A percentile compares a stretch with the other conserved stretches of the same genome.
Evolutionary conservation across 2,888 invertebrate species (phyloP).

Genomic region (Orthosia gracilis): DNA sequence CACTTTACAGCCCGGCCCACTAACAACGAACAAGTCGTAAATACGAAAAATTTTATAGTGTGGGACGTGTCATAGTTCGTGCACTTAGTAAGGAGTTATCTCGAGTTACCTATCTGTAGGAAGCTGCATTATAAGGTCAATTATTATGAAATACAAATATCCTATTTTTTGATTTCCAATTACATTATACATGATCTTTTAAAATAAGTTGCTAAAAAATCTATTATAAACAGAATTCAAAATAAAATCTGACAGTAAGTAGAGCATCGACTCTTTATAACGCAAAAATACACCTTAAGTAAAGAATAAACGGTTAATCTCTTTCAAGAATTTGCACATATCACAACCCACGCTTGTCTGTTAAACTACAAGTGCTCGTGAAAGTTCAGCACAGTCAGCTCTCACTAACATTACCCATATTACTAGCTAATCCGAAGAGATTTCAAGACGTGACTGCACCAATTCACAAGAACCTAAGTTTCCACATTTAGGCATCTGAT

Average conservation of each 20-base stretch:
- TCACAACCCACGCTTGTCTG: not conserved
- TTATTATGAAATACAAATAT: no score
- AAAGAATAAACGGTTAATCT: not conserved
- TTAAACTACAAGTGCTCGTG: not conserved
- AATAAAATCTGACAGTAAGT: no score
- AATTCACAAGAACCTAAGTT: slow-evolving; percentile 30
- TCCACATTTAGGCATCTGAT: slow-evolving; percentile 61
- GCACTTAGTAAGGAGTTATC: no score
- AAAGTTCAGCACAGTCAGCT: not conserved
- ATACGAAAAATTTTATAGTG: slow-evolving; percentile 29
- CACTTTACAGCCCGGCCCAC: slow-evolving; percentile 42
- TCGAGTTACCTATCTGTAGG: no score
- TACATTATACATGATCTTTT: no score
- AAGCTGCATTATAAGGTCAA: no score
- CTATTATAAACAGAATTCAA: no score
- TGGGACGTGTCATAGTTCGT: not conserved
- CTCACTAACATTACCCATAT: not conserved
- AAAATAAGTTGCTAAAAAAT: no score
- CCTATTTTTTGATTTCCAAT: no score
- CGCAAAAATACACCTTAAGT: no score
- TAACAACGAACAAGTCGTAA: slow-evolving; percentile 55
- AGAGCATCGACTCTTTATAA: no score
- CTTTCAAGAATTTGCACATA: not conserved
- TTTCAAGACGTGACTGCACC: not conserved
- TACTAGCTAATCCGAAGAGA: not conserved